Evolutionary conservation across 92 coral and sea anemone species (phyloP).

Genomic region (Umimayanthus chanpuru): DNA sequence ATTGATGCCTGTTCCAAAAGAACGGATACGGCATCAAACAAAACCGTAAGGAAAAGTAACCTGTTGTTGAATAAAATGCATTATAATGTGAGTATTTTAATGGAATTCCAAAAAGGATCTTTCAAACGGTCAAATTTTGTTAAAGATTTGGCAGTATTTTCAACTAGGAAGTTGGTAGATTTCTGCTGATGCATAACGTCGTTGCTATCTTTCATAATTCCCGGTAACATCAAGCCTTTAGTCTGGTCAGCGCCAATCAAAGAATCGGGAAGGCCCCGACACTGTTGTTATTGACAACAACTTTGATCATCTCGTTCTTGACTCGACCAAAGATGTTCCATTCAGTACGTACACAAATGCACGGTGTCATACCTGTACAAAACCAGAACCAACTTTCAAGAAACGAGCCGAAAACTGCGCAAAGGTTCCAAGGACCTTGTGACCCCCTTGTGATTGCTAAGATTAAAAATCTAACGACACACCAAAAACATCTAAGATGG

Average conservation of each 20-base stretch:
- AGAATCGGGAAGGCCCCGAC: conserved; percentile 80
- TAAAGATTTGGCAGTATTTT: neutral
- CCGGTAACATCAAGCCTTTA: conserved; percentile 76
- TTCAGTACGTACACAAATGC: conserved; percentile 86
- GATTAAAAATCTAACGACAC: conserved; percentile 84
- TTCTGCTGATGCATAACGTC: neutral
- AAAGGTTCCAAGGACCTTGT: conserved; percentile 77
- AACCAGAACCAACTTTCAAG: conserved; percentile 79
- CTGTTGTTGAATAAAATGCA: too few species aligned
- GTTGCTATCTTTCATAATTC: neutral
- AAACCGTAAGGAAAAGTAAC: too few species aligned
- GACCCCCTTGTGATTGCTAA: conserved; percentile 86
- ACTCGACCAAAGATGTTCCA: conserved; percentile 79
- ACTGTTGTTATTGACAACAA: conserved; percentile 83
- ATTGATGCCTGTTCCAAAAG: too few species aligned
- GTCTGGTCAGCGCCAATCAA: conserved; percentile 86
- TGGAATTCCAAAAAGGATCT: too few species aligned
- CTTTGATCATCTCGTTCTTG: conserved; percentile 83
- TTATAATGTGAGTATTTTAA: too few species aligned
- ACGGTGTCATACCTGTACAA: conserved; percentile 74
- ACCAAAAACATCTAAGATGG: conserved; percentile 64
- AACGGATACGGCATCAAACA: too few species aligned
- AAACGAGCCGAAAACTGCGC: conserved; percentile 76
- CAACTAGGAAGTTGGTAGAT: neutral
- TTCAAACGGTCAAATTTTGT: too few species aligned